Conservation (phyloP, 2,888 invertebrate genomes). For the Cataglyphis rosenhaueri region DNA sequence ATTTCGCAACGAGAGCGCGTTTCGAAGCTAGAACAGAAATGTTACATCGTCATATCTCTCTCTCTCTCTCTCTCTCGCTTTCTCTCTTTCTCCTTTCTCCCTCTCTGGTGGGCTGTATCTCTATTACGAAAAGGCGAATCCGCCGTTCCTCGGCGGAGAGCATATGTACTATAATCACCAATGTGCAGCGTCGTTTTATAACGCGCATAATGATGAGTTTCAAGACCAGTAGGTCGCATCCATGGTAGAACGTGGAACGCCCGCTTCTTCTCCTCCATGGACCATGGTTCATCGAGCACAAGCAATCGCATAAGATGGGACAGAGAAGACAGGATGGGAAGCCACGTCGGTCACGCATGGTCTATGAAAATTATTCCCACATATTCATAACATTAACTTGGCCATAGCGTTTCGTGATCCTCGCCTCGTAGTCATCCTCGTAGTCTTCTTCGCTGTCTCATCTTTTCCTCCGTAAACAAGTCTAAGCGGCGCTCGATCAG, state of each 20-base stretch:
- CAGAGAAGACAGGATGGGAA: background rate
- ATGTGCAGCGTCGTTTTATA: slow-evolving; percentile 31
- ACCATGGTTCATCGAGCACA: slow-evolving; percentile 31
- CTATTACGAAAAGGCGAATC: slow-evolving; percentile 40
- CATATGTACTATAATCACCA: slow-evolving; percentile 18
- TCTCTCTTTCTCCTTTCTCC: too few species aligned
- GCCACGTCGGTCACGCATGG: slow-evolving; percentile 48
- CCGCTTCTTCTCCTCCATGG: slow-evolving; percentile 11
- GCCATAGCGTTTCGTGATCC: slow-evolving; percentile 7
- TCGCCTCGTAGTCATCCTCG: slow-evolving; percentile 22
- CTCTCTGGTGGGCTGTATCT: background rate
- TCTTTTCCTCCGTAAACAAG: slow-evolving; percentile 73
- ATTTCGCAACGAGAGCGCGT: background rate
- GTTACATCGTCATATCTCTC: too few species aligned
- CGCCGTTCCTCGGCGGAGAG: slow-evolving; percentile 6
- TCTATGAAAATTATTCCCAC: slow-evolving; percentile 64
- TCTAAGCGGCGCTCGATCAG: slow-evolving; percentile 69
- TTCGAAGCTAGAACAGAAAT: too few species aligned
- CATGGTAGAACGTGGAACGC: slow-evolving; percentile 37
- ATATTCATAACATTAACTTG: slow-evolving; percentile 76
- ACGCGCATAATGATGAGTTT: slow-evolving; percentile 46
- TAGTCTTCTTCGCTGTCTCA: slow-evolving; percentile 54
- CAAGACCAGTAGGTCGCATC: slow-evolving; percentile 55
- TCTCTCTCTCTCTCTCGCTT: too few species aligned
- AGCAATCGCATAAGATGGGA: background rate